phyloP scores from a whole-genome alignment of 2,113 vertebrate genomes.

The Eleginops maclovinus region DNA sequence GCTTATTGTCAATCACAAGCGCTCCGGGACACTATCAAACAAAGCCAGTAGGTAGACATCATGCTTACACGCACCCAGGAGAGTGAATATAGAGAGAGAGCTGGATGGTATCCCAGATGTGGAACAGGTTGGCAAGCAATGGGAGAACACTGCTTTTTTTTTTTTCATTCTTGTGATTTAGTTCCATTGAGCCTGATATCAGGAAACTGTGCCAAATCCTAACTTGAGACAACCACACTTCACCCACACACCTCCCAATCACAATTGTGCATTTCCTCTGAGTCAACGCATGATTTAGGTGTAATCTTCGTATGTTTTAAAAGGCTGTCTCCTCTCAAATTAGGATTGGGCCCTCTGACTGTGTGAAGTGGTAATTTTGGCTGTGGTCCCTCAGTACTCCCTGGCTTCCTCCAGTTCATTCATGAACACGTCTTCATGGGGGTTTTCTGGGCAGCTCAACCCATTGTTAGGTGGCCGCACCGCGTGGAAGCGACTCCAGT shows the following conservation, averaged over 20 bases:
- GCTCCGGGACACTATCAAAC: constrained; percentile 37
- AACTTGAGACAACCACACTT: constrained; percentile 56
- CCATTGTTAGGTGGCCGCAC: constrained; percentile 92
- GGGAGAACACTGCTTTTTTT: constrained; percentile 54
- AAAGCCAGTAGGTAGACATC: constrained; percentile 58
- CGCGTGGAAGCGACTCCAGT: constrained; percentile 93
- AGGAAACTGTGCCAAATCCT: constrained; percentile 60
- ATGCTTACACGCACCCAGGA: constrained; percentile 51
- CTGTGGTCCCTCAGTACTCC: constrained; percentile 86
- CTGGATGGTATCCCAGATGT: constrained; percentile 65
- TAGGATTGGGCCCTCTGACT: constrained; percentile 58
- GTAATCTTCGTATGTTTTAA: constrained; percentile 39
- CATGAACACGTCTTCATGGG: constrained; percentile 88
- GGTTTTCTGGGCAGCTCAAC: constrained; percentile 87
- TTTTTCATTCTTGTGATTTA: constrained; percentile 39
- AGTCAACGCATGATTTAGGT: constrained; percentile 35
- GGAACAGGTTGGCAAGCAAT: constrained; percentile 57
- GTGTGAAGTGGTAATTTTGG: constrained; percentile 66
- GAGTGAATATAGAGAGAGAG: constrained; percentile 48
- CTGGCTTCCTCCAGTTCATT: constrained; percentile 93
- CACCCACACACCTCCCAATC: constrained; percentile 17
- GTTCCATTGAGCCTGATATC: constrained; percentile 39
- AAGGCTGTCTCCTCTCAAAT: constrained; percentile 52
- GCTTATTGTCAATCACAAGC: constrained; percentile 39
- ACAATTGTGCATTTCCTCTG: constrained; percentile 42